phyloP scores from a whole-genome alignment of 2,797 vertebrate species.

The Triplophysa bombifrons region DNA sequence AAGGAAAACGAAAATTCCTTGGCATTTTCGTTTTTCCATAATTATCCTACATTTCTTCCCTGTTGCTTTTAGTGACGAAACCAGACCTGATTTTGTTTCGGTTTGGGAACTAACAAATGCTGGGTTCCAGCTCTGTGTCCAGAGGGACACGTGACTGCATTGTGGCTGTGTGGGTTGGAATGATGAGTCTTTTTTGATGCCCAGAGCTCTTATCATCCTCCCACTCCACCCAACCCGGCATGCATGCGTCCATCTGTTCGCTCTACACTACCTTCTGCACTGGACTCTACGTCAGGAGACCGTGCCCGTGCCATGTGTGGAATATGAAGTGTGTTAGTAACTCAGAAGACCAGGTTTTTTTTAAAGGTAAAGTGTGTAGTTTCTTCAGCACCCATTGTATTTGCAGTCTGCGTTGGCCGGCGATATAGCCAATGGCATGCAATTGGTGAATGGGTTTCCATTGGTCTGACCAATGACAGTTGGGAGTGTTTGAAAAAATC shows the following conservation, averaged over 20 bases:
- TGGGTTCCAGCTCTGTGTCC: conserved; percentile 4
- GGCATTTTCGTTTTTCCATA: conserved; percentile 8
- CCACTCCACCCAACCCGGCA: conserved; percentile 43
- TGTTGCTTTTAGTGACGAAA: neutral
- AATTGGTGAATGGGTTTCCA: neutral
- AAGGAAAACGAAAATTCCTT: neutral
- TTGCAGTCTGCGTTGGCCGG: neutral
- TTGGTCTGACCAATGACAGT: neutral
- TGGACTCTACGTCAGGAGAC: neutral
- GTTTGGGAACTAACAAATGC: conserved; percentile 13
- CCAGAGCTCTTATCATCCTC: conserved; percentile 47
- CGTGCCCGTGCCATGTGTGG: neutral
- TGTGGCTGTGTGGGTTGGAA: conserved; percentile 45
- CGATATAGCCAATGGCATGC: neutral
- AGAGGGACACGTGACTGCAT: conserved; percentile 43
- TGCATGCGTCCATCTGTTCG: conserved; percentile 46
- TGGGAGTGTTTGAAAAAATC: neutral
- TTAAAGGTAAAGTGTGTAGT: neutral
- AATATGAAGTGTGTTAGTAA: neutral
- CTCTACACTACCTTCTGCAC: neutral
- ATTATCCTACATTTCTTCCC: conserved; percentile 15
- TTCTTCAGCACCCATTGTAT: neutral
- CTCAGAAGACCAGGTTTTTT: neutral
- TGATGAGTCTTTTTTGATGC: conserved; percentile 41
- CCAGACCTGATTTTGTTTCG: neutral